Evolutionary conservation across 2,113 vertebrate species (phyloP), one percentile per base, ranked within the genome.

Genomic region (Arizona elegans): DNA sequence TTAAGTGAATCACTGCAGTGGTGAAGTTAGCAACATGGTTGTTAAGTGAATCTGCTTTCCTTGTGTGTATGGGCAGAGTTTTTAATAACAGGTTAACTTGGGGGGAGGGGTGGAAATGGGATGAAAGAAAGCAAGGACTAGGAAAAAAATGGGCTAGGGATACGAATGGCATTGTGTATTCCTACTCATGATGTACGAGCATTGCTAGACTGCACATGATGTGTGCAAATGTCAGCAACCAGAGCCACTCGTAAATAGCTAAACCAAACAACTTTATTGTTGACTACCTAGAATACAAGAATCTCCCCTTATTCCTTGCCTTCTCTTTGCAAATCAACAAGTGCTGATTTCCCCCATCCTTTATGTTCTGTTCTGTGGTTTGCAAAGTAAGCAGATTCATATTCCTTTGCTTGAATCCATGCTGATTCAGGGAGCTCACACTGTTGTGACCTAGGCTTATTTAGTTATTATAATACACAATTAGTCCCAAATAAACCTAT

Each of bases 321-420:
- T 59, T 59, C 58, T 24, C 53, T 92, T 94, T 94, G 87, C 47
- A 85, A 86, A 90, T 62, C 91, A 86, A 59, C n/a, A 85, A 29
- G 58, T 85, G 94, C 75, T 94, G 90, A 86, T 91, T 75, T 88
- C 59, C 13, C 8, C 8, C 3, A 2, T 11, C 29, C 50, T 62
- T 91, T 21, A 9, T 55, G 43, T 11, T 86, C 47, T 86, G 56
- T n/a, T 86, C 65, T 29, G 81, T 59, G 33, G 8, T 4, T 92
- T 55, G 62, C 88, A n/a, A 3, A 92, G 50, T 86, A 6, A 50
- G 24, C 38, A 85, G 21, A 92, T 93, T 26, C 90, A 19, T n/a
- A 47, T 29, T 65, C 13, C 91, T 50, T 54, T 1, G 0, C 38
- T 29, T 15, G 55, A 87, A 90, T 86, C 55, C 21, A 90, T 26